Base-by-base conservation (phyloP, 1,140 invertebrate genomes). In the Drosophila pectinifera region DNA sequence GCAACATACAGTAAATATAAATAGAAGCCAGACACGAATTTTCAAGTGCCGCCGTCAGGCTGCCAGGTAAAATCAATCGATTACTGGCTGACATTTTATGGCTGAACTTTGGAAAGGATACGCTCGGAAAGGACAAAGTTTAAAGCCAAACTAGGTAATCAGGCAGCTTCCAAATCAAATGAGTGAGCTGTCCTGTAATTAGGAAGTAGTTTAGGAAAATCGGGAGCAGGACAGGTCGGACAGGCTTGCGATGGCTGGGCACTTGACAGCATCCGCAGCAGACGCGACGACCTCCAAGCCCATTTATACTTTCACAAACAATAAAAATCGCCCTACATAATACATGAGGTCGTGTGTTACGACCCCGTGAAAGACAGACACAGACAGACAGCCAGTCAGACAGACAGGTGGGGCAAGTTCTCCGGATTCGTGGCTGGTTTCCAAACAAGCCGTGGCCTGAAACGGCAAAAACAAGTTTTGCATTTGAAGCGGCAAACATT, bases 261-360 rank as follows among this genome's bases (percentile, higher is more conserved):
- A 42, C 51, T 70, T 75, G 76, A 75, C 75, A 84, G 75, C 70
- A 39, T 43, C 65, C 48, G 70, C 53, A 26, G 22, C 54, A 54
- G 42, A 42, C 42, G 55, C 42, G 34, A 49, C 42, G 39, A 62
- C 38, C 49, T 57, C 22, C 46, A 51, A 46, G 48, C 62, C 67
- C 80, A 80, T 80, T 84, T 70, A 42, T 73, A 77, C 68, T 80
- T 84, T 80, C 61, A 64, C 59, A 74, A 70, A 70, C 78, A 85
- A 80, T 85, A 78, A 85, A 80, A 69, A 57, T 78, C 68, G 53
- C 61, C 22, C 43, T 85, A 18, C 73, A 85, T 86, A 70, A 85
- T 78, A 78, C 75, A 85, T 85, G 51, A 85, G 73, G 43, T 64
- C 56, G 62, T 56, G 62, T 56, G 53, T 20, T 41, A 34, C 59